Conservation (phyloP, 2,888 invertebrate genomes). For the Liopterus haemorrhoidalis region DNA sequence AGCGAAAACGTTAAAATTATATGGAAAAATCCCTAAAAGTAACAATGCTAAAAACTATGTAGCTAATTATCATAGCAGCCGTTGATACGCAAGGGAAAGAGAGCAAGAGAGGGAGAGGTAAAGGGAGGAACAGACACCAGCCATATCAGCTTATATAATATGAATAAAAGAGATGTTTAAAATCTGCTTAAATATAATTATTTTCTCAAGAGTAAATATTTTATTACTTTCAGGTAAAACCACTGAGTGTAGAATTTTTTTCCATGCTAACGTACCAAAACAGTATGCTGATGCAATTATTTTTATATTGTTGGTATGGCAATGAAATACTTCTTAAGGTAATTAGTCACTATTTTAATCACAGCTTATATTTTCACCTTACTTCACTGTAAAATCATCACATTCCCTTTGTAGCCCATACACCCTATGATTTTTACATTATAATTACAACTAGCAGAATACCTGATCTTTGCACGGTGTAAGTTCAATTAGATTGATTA, state of each 20-base stretch:
- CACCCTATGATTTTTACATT: not conserved
- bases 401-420: not conserved
- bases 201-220: not conserved
- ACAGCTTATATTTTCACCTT: too few relatives aligned
- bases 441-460: not conserved
- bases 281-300: slow-evolving; percentile 53
- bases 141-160: too few relatives aligned
- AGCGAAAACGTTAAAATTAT: too few relatives aligned
- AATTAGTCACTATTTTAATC: too few relatives aligned
- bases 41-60: too few relatives aligned
- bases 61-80: too few relatives aligned
- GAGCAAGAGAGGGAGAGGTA: too few relatives aligned
- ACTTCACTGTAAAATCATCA: too few relatives aligned
- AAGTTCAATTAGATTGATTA: too few relatives aligned
- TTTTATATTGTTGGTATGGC: slow-evolving; percentile 54
- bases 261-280: slow-evolving; percentile 51
- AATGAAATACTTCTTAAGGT: slow-evolving; percentile 54
- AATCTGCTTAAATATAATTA: not conserved
- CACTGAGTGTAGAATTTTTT: slow-evolving; percentile 36
- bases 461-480: not conserved
- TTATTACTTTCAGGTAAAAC: slow-evolving; percentile 13
- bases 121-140: too few relatives aligned
- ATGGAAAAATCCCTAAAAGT: too few relatives aligned
- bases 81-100: too few relatives aligned
- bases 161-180: not conserved